These are phyloP conservation scores for Aselliscus stoliczkanus DNA, from an alignment of 2,797 vertebrate species.

Conservation along the genomic window DNA sequence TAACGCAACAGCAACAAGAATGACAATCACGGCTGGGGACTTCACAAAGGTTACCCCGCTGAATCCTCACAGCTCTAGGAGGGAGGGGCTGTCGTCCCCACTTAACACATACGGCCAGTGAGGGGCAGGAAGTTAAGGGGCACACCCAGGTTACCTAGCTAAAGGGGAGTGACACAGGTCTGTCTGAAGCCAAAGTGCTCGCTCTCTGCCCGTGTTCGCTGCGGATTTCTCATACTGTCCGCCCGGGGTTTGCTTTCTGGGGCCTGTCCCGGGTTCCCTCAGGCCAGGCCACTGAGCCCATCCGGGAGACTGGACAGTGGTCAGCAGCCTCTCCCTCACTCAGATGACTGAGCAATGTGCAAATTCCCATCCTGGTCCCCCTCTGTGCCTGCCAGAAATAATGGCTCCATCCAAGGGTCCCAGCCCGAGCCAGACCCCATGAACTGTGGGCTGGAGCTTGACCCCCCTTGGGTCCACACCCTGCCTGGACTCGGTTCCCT, in stretches of 20 bases:
- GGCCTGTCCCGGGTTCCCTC: not conserved
- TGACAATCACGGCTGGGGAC: too few relatives aligned
- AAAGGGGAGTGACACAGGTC: rapidly evolving
- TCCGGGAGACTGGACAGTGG: not conserved
- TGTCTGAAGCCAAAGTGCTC: not conserved
- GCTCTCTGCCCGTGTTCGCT: not conserved
- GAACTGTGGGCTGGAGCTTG: not conserved
- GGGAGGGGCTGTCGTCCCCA: not conserved
- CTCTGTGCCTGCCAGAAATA: not conserved
- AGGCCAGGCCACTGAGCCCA: not conserved
- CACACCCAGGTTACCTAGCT: rapidly evolving
- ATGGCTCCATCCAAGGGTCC: not conserved
- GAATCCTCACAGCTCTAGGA: not conserved
- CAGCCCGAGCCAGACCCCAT: not conserved
- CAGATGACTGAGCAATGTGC: not conserved
- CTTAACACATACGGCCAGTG: not conserved
- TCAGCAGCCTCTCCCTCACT: not conserved
- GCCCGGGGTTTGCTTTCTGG: not conserved
- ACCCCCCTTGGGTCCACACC: too few relatives aligned
- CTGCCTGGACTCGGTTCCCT: too few relatives aligned
- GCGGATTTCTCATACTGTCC: not conserved
- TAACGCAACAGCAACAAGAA: not conserved
- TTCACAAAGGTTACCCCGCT: not conserved
- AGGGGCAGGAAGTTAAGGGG: too few relatives aligned
- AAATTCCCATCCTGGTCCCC: not conserved